Conservation (phyloP, 1,140 invertebrate genomes). For the Idris sp. region DNA sequence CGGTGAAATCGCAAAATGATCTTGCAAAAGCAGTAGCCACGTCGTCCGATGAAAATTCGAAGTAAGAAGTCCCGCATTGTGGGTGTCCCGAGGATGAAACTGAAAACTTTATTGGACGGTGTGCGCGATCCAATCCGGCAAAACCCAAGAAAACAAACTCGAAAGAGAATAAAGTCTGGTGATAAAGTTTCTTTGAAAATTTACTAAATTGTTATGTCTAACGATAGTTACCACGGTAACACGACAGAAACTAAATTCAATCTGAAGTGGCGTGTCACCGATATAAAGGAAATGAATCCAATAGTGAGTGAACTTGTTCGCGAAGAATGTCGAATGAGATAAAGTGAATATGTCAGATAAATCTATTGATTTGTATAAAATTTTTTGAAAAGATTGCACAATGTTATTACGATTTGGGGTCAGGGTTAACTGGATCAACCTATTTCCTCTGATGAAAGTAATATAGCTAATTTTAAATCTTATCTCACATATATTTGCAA, state of each 20-base stretch:
- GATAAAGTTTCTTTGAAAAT: conserved; percentile 61
- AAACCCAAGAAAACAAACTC: conserved; percentile 56
- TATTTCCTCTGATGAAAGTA: conserved; percentile 5
- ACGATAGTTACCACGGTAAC: conserved; percentile 56
- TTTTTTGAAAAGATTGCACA: conserved; percentile 9
- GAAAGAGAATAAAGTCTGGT: conserved; percentile 47
- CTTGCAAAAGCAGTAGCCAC: conserved; percentile 41
- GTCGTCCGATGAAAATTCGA: conserved; percentile 55
- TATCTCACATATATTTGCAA: not conserved
- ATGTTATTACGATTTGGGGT: conserved; percentile 20
- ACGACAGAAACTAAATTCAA: conserved; percentile 55
- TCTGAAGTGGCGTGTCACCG: conserved; percentile 43
- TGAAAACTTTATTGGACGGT: conserved; percentile 56
- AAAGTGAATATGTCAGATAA: conserved; percentile 35
- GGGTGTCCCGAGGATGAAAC: conserved; percentile 36
- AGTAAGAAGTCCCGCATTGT: conserved; percentile 54
- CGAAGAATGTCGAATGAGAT: conserved; percentile 42
- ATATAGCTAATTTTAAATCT: conserved; percentile 3
- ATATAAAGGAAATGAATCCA: conserved; percentile 56
- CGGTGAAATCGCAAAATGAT: conserved; percentile 55
- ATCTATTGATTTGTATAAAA: conserved; percentile 31
- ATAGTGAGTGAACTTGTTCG: conserved; percentile 54
- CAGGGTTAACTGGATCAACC: conserved; percentile 24
- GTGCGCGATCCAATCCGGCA: conserved; percentile 48
- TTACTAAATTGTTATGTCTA: conserved; percentile 64